These are phyloP conservation scores for Otis tarda DNA, from an alignment of 2,113 vertebrate genomes.

Conservation along the genomic window DNA sequence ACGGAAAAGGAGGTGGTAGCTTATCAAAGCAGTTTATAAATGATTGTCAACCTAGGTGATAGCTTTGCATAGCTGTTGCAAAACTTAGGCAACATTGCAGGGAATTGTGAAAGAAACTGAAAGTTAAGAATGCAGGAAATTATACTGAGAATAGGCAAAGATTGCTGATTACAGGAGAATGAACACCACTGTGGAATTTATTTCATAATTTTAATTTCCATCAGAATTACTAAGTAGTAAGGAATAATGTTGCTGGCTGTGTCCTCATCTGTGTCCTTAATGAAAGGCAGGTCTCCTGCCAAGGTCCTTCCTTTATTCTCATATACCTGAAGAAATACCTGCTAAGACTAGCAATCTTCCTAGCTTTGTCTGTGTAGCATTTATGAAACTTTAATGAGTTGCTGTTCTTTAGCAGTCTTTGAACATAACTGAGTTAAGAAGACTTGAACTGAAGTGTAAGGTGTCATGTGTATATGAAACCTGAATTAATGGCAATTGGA, in stretches of 20 bases:
- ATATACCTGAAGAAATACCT: not conserved
- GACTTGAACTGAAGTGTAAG: not conserved
- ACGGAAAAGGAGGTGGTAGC: not conserved
- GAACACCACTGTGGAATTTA: not conserved
- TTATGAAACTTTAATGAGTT: not conserved
- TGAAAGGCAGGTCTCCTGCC: not conserved
- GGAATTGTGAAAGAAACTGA: not conserved
- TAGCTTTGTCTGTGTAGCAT: not conserved
- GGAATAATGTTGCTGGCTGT: not conserved
- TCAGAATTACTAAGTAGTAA: not conserved
- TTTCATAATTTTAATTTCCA: not conserved
- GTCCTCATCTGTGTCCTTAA: not conserved
- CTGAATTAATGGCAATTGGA: not conserved
- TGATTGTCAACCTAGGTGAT: not conserved
- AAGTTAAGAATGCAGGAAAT: not conserved
- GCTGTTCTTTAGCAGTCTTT: not conserved
- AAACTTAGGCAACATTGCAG: not conserved
- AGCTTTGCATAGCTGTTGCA: not conserved
- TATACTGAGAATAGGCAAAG: not conserved
- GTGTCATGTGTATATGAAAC: not conserved
- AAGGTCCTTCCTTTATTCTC: not conserved
- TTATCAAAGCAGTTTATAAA: not conserved
- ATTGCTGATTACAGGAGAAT: not conserved
- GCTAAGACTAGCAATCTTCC: not conserved
- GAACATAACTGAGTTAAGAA: not conserved